Conservation (phyloP, 1,140 invertebrate genomes). For the Ruditapes philippinarum region DNA sequence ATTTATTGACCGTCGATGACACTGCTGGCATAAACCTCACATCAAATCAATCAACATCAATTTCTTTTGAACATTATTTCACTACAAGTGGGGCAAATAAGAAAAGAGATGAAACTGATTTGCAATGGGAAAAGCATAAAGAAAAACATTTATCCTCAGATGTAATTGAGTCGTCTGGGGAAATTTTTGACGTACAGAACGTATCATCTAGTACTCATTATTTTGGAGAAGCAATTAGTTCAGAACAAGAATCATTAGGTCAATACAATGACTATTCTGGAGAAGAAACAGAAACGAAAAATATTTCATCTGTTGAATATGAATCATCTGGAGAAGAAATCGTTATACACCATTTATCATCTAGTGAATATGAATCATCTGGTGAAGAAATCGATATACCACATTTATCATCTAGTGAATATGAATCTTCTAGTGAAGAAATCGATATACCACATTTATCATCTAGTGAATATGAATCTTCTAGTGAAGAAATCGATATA, state of each 20-base stretch:
- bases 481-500: neutral
- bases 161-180: neutral
- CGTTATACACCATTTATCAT: neutral
- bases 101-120: too few species aligned
- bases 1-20: too few species aligned
- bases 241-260: neutral
- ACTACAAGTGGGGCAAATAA: too few species aligned
- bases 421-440: neutral
- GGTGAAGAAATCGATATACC: neutral
- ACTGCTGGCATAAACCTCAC: too few species aligned
- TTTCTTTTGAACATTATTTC: too few species aligned
- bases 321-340: neutral
- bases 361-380: neutral
- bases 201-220: neutral
- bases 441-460: neutral
- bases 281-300: neutral
- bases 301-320: neutral
- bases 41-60: too few species aligned
- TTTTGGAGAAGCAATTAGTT: neutral
- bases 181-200: neutral
- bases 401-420: neutral
- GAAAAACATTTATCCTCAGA: neutral
- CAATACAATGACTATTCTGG: neutral
- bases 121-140: too few species aligned
- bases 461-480: slow-evolving; percentile 6